A percentile compares a stretch with the other conserved stretches of the same genome.
phyloP scores from a whole-genome alignment of 2,113 vertebrate genomes.

The Haemorhous mexicanus region DNA sequence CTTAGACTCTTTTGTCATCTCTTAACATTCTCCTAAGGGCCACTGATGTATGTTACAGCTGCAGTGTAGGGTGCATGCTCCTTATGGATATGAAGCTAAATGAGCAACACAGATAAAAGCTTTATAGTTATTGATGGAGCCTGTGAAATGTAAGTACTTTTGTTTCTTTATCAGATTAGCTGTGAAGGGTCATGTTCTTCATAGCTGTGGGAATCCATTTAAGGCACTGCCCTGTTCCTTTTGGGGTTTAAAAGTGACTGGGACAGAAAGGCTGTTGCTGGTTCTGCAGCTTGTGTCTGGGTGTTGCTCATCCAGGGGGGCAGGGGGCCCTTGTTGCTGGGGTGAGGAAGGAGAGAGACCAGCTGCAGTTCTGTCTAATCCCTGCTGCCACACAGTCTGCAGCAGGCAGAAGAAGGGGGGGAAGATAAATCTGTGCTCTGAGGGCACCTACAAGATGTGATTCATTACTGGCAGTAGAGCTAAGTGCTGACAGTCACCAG shows the following conservation, averaged over 20 bases:
- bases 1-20: neutral
- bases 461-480: neutral
- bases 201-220: neutral
- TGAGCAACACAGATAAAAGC: neutral
- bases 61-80: neutral
- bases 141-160: neutral
- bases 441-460: neutral
- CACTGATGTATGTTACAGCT: rapidly evolving
- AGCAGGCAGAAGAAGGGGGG: neutral
- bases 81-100: neutral
- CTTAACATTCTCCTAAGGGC: neutral
- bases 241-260: neutral
- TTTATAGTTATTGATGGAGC: neutral
- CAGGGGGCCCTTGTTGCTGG: neutral
- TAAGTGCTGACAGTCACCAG: neutral
- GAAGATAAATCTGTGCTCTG: neutral
- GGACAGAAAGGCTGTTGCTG: neutral
- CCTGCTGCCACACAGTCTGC: neutral
- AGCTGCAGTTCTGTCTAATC: neutral
- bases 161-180: neutral
- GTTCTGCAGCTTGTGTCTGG: rapidly evolving
- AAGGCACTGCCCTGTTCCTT: neutral
- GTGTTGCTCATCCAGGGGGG: neutral
- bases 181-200: neutral
- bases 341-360: neutral